Evolutionary conservation across 2,797 vertebrate species (phyloP).

Genomic region (Bovichtus diacanthus): DNA sequence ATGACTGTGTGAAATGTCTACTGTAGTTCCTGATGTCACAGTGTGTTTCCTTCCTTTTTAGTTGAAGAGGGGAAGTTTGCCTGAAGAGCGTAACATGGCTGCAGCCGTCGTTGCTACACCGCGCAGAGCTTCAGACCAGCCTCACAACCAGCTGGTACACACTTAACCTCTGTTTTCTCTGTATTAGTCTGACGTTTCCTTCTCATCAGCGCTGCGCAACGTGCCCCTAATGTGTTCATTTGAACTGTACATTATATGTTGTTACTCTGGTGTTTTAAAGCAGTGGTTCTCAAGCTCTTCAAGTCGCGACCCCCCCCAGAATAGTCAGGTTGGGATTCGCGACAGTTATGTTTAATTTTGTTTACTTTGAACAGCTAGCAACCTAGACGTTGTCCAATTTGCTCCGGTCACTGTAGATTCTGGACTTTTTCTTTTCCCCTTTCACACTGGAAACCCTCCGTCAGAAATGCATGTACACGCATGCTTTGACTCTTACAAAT

Average conservation of each 20-base stretch:
- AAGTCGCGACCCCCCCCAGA: no score
- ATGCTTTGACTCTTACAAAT: no score
- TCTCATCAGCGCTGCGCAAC: no score
- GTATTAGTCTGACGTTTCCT: background rate
- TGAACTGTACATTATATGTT: background rate
- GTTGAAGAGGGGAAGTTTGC: slow-evolving; percentile 77
- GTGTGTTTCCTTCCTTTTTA: slow-evolving; percentile 27
- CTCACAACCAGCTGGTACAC: slow-evolving; percentile 65
- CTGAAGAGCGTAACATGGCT: slow-evolving; percentile 59
- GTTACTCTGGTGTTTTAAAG: background rate
- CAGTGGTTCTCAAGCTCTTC: no score
- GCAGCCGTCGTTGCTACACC: background rate
- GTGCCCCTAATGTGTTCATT: background rate
- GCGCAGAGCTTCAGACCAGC: slow-evolving; percentile 74
- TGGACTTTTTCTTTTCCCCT: no score
- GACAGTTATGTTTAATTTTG: no score
- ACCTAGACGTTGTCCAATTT: background rate
- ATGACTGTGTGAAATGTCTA: background rate
- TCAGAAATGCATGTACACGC: no score
- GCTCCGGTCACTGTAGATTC: background rate
- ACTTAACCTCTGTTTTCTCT: background rate
- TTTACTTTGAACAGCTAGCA: background rate
- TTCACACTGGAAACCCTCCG: no score
- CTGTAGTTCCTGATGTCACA: background rate
- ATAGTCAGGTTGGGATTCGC: no score